Conservation (phyloP, 2,888 invertebrate species). For the Monochamus alternatus region DNA sequence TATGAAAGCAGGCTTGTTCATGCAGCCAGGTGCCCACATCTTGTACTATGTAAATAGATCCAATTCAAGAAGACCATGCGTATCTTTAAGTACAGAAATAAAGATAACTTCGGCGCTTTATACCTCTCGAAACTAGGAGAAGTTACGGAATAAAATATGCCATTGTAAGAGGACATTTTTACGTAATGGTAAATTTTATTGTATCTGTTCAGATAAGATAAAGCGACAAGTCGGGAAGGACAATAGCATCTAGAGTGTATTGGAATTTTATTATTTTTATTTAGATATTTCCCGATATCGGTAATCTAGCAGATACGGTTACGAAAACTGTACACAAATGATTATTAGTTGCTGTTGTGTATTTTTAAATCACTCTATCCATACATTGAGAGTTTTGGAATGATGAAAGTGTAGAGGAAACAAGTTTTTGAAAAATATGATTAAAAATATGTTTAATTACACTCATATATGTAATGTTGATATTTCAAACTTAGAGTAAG, state of each 20-base stretch:
- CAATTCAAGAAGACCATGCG: neutral
- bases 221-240: neutral
- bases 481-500: too few species aligned
- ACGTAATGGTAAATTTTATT: constrained; percentile 6
- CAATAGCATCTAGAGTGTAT: constrained; percentile 3
- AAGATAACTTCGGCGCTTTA: neutral
- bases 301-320: neutral
- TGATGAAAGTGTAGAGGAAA: too few species aligned
- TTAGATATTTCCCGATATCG: neutral
- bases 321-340: neutral
- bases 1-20: neutral
- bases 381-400: too few species aligned
- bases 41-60: constrained; percentile 11
- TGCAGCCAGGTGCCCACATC: constrained; percentile 10
- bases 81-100: constrained; percentile 1
- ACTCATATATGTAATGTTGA: too few species aligned
- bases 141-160: neutral
- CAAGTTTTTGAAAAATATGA: too few species aligned
- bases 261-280: constrained; percentile 6
- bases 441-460: too few species aligned
- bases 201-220: constrained; percentile 8
- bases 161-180: neutral
- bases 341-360: neutral
- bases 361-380: neutral
- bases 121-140: neutral